Evolutionary conservation across 2,797 vertebrate genomes (phyloP).

Genomic region (Tenualosa thibaudeaui): DNA sequence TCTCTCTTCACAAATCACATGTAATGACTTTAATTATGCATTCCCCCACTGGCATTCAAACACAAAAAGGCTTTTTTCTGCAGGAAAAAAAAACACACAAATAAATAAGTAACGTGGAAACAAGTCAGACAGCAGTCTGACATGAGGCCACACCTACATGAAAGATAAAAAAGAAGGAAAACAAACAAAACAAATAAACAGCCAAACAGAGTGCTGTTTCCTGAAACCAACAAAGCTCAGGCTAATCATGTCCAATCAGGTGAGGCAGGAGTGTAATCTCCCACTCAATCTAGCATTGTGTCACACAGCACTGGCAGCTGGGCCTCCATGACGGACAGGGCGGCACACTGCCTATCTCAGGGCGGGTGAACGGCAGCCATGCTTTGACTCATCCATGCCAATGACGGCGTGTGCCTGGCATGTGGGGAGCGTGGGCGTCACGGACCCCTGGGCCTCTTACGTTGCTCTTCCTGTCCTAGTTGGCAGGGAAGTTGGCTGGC

Average conservation of each 20-base stretch:
- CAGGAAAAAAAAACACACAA: constrained; percentile 42
- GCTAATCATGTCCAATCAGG: neutral
- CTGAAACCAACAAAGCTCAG: neutral
- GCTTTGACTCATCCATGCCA: neutral
- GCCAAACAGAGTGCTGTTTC: neutral
- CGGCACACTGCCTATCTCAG: neutral
- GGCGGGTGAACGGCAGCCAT: neutral
- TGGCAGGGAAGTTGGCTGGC: neutral
- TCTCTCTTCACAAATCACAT: constrained; percentile 59
- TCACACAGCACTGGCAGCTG: neutral
- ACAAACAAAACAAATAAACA: neutral
- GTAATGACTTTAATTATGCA: constrained; percentile 69
- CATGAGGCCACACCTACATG: neutral
- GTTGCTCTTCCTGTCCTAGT: neutral
- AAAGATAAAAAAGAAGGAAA: neutral
- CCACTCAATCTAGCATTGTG: neutral
- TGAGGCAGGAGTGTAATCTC: neutral
- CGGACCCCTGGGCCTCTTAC: neutral
- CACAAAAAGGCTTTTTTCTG: constrained; percentile 75
- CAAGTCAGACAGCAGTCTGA: neutral
- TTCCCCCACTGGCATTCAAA: constrained; percentile 65
- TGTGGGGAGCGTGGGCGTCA: neutral
- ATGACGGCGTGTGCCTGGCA: neutral
- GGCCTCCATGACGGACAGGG: neutral
- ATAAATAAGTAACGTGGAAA: constrained; percentile 13